Conservation (phyloP, 2,113 vertebrate genomes). For the Thunnus thynnus region DNA sequence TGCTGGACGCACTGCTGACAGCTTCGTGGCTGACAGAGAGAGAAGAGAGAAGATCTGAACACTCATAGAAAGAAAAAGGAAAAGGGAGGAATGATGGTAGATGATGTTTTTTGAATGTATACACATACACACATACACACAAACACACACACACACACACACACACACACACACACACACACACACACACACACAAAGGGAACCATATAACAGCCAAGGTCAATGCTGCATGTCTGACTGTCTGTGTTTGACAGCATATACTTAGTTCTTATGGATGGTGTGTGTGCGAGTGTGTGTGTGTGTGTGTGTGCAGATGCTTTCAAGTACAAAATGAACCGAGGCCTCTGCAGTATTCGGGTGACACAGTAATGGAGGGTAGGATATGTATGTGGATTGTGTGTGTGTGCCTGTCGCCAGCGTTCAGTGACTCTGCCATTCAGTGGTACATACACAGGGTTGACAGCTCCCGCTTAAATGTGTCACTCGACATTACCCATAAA, state of each 20-base stretch:
- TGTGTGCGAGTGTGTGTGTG: conserved; percentile 21
- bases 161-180: conserved; percentile 17
- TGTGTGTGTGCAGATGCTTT: conserved; percentile 17
- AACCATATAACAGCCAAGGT: conserved; percentile 46
- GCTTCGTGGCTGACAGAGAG: conserved; percentile 61
- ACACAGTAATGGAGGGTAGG: conserved; percentile 57
- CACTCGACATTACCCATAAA: conserved; percentile 82
- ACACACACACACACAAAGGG: conserved; percentile 15
- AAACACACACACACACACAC: conserved; percentile 10
- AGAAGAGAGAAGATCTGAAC: conserved; percentile 49
- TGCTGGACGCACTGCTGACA: conserved; percentile 69
- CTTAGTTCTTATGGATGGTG: conserved; percentile 15
- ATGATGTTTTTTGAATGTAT: conserved; percentile 37
- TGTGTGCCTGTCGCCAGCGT: conserved; percentile 56
- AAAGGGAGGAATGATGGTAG: conserved; percentile 1
- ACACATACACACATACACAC: background rate
- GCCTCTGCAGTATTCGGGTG: conserved; percentile 49
- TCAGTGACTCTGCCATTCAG: conserved; percentile 80
- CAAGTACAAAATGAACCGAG: conserved; percentile 54
- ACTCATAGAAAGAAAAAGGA: conserved; percentile 25
- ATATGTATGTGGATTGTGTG: conserved; percentile 55
- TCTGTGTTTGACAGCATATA: conserved; percentile 31
- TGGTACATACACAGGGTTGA: conserved; percentile 74
- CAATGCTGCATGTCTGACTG: conserved; percentile 33
- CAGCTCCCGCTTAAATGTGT: conserved; percentile 83